Conservation (phyloP, 2,113 vertebrate genomes). For the Alces alces region DNA sequence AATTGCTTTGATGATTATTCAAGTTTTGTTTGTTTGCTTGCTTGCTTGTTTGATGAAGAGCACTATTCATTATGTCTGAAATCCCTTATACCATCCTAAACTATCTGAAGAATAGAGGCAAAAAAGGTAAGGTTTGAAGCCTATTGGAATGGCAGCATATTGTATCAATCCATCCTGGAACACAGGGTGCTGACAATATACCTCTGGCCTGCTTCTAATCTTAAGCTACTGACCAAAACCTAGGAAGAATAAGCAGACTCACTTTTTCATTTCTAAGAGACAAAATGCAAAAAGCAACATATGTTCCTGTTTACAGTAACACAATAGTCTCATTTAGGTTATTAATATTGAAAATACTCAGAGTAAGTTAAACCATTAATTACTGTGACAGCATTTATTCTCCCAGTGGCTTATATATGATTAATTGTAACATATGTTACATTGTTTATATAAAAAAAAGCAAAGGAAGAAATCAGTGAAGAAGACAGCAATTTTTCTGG, state of each 20-base stretch:
- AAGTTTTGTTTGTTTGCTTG: not conserved
- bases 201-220: not conserved
- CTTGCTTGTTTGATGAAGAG: not conserved
- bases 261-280: not conserved
- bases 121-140: not conserved
- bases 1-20: not conserved
- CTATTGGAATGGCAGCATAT: not conserved
- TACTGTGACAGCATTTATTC: slow-evolving; percentile 71
- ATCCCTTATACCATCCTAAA: not conserved
- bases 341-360: slow-evolving; percentile 77
- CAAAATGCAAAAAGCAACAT: not conserved
- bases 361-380: slow-evolving; percentile 77
- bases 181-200: not conserved
- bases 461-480: not conserved
- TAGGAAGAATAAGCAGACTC: not conserved
- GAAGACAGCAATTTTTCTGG: not conserved
- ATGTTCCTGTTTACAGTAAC: not conserved
- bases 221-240: not conserved
- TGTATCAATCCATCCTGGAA: not conserved
- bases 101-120: not conserved
- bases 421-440: slow-evolving; percentile 68
- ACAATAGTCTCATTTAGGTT: slow-evolving; percentile 58
- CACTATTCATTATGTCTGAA: not conserved
- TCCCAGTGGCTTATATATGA: slow-evolving; percentile 55
- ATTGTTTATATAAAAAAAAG: not conserved